Percentiles rank a stretch among this genome's conserved stretches.
Conservation (phyloP, 2,113 vertebrate genomes). For the Scomber scombrus region DNA sequence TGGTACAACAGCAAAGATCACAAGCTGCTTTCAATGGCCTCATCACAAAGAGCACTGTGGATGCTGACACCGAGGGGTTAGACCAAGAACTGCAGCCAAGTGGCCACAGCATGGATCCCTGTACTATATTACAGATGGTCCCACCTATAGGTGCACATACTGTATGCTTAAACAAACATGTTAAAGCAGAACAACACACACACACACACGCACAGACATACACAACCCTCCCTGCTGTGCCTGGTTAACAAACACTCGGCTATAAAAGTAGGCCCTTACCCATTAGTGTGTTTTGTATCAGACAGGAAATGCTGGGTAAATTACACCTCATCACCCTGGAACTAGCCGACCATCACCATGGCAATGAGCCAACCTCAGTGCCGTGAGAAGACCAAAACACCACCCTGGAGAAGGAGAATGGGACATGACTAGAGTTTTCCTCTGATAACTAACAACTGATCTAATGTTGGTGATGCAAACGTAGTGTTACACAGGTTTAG, state of each 20-base stretch:
- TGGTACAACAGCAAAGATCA: constrained; percentile 11
- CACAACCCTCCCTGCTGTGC: constrained; percentile 46
- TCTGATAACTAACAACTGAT: constrained; percentile 3
- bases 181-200: constrained; percentile 13
- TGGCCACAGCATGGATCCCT: constrained; percentile 17
- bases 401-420: constrained; percentile 14
- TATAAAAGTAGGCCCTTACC: constrained; percentile 75
- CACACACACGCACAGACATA: constrained; percentile 31
- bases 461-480: neutral
- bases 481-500: constrained; percentile 5
- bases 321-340: constrained; percentile 78
- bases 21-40: constrained; percentile 11
- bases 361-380: constrained; percentile 72
- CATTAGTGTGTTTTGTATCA: constrained; percentile 79
- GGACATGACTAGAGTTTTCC: constrained; percentile 8
- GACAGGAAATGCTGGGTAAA: constrained; percentile 83
- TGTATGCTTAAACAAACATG: constrained; percentile 35
- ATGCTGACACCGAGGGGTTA: constrained; percentile 84
- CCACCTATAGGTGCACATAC: constrained; percentile 36
- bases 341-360: constrained; percentile 73
- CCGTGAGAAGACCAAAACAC: constrained; percentile 70
- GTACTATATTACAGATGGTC: constrained; percentile 23
- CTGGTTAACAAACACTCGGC: constrained; percentile 73
- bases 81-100: constrained; percentile 69
- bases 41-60: constrained; percentile 66